Evolutionary conservation across 2,113 vertebrate genomes (phyloP), one percentile per base, ranked within the genome.

Genomic region (Terrapene triunguis): DNA sequence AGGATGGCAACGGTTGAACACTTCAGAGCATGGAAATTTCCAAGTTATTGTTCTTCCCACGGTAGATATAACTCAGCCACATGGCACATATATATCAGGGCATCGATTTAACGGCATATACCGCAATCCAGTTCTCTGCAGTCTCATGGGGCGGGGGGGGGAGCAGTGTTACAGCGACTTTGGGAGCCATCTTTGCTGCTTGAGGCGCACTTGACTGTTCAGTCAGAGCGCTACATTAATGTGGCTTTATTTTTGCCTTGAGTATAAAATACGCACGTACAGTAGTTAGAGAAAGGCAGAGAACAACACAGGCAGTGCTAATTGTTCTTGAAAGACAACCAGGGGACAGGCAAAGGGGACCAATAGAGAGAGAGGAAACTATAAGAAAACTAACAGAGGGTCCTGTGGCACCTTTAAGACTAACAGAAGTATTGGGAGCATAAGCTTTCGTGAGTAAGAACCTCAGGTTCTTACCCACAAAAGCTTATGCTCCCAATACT

Each of bases 11-110:
- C 51, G 32, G 44, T 27, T 86, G 96, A 92, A 29, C 12, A 48
- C 76, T 89, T 92, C 48, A 62, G 89, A 97, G 87, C 6, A 13
- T 87, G 90, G 95, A 96, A 96, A 92, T 94, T 97, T 98, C 95
- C 90, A 32, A 82, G 84, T 92, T 76, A 35, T 80, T 27, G 17
- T 72, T 92, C n/a, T 89, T 51, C 51, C 82, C 1, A 32, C 27
- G 62, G 94, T 95, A 91, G 79, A 87, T 76, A 86, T 89, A 92
- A 50, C 80, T 94, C 42, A 29, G 59, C 89, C 84, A 10, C 88
- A 53, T 54, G 1, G 3, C 38, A 48, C 1, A 0, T n/a, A 7
- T 32, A 12, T 89, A 88, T 89, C n/a, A 57, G 94, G 85, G n/a
- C 6, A 74, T 0, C 1, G 3, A 32, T 11, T 53, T 3, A 17